These are phyloP conservation scores for Sebastes nivosus DNA, from an alignment of 2,797 vertebrate genomes.

Conservation along the genomic window DNA sequence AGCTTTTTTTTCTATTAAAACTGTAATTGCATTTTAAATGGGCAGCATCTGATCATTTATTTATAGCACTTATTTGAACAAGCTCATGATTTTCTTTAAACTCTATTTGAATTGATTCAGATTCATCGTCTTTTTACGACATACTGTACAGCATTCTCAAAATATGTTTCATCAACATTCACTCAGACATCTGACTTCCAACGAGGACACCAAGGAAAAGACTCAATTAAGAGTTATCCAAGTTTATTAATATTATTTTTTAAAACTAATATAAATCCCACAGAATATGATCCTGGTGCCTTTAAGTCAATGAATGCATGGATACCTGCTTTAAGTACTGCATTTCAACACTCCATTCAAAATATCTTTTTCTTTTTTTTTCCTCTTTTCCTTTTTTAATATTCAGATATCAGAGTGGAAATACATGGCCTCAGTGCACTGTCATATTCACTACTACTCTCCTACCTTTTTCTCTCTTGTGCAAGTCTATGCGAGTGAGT, in stretches of 20 bases:
- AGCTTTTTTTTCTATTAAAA: not conserved
- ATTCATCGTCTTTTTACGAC: not conserved
- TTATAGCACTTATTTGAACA: not conserved
- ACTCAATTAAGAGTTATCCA: constrained; percentile 93
- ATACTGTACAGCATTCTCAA: not conserved
- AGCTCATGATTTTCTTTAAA: not conserved
- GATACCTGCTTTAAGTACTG: constrained; percentile 92
- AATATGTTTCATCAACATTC: not conserved
- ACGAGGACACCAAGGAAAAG: constrained; percentile 67
- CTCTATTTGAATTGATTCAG: not conserved
- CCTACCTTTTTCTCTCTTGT: constrained; percentile 88
- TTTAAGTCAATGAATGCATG: constrained; percentile 90
- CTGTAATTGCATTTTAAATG: not conserved
- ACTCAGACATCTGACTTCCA: constrained; percentile 9
- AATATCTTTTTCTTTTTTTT: constrained; percentile 71
- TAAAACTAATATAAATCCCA: constrained; percentile 96
- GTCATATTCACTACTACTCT: constrained; percentile 83
- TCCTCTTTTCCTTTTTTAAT: constrained; percentile 54
- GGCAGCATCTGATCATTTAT: not conserved
- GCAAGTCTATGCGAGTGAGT: constrained; percentile 96
- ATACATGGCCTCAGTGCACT: constrained; percentile 88
- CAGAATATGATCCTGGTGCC: constrained; percentile 88
- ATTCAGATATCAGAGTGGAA: constrained; percentile 84
- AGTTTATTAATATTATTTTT: constrained; percentile 97
- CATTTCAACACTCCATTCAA: constrained; percentile 90